Conservation (phyloP, 2,888 invertebrate species). For the Callinectes sapidus region DNA sequence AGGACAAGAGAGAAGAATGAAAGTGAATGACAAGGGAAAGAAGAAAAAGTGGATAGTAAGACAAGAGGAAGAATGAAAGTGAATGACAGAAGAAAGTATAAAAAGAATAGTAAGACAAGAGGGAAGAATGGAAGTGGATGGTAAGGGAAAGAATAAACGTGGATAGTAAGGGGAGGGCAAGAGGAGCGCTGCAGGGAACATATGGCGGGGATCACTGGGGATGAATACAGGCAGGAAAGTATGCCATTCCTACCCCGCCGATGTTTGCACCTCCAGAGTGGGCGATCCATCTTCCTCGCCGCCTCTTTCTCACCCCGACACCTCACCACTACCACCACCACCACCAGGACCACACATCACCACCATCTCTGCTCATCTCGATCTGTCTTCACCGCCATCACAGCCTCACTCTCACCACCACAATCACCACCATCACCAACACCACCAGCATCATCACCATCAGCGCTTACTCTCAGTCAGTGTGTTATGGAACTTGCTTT, state of each 20-base stretch:
- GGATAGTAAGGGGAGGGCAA: neutral
- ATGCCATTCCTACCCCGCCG: neutral
- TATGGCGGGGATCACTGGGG: neutral
- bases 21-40: too few species aligned
- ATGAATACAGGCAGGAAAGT: neutral
- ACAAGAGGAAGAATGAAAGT: neutral
- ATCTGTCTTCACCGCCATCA: neutral
- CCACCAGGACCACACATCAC: neutral
- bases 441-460: neutral
- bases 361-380: neutral
- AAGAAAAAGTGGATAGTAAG: too few species aligned
- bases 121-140: neutral
- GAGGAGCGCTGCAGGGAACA: neutral
- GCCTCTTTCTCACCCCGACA: neutral
- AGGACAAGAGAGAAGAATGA: neutral
- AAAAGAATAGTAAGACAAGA: neutral
- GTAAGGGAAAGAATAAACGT: neutral
- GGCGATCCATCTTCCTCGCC: neutral
- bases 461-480: neutral
- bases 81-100: neutral
- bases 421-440: neutral
- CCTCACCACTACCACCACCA: neutral
- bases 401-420: neutral
- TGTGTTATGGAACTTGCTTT: neutral
- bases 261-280: slow-evolving; percentile 30